phyloP scores from a whole-genome alignment of 2,797 vertebrate genomes.

The Semaprochilodus insignis region DNA sequence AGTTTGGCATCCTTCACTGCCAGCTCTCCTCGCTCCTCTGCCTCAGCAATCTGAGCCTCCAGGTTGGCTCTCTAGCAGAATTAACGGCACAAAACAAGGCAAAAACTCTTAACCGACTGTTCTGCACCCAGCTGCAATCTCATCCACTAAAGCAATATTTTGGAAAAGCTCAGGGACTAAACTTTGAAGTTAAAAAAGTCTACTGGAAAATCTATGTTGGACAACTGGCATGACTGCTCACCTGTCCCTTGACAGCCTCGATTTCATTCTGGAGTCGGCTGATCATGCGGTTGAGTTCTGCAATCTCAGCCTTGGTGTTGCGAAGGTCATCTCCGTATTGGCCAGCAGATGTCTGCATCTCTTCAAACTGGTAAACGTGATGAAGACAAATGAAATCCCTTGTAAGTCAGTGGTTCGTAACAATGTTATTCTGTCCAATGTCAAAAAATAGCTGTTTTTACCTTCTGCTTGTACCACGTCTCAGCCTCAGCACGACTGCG shows the following conservation, averaged over 20 bases:
- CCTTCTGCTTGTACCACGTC: constrained; percentile 84
- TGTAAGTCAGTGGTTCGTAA: not conserved
- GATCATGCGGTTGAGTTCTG: constrained; percentile 87
- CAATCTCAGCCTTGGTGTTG: constrained; percentile 85
- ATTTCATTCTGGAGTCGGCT: constrained; percentile 88
- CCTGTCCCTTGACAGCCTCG: constrained; percentile 88
- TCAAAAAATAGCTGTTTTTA: constrained; percentile 35
- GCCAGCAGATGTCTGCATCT: constrained; percentile 70
- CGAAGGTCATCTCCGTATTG: constrained; percentile 72
- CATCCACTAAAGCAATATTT: not conserved
- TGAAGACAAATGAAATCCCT: not conserved
- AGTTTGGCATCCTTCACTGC: constrained; percentile 75
- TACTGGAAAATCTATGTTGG: not conserved
- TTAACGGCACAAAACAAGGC: not conserved
- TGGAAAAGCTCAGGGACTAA: not conserved
- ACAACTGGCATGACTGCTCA: constrained; percentile 58
- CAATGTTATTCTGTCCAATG: not conserved
- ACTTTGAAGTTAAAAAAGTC: too few relatives aligned
- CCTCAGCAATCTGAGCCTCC: constrained; percentile 73
- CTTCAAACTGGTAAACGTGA: constrained; percentile 65
- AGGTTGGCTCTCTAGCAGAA: constrained; percentile 75
- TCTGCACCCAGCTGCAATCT: not conserved
- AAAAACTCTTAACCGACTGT: not conserved
- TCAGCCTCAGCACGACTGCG: constrained; percentile 84
- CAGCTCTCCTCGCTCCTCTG: constrained; percentile 73